phyloP scores from a whole-genome alignment of 1,140 invertebrate genomes.

The Drosophila malerkotliana region DNA sequence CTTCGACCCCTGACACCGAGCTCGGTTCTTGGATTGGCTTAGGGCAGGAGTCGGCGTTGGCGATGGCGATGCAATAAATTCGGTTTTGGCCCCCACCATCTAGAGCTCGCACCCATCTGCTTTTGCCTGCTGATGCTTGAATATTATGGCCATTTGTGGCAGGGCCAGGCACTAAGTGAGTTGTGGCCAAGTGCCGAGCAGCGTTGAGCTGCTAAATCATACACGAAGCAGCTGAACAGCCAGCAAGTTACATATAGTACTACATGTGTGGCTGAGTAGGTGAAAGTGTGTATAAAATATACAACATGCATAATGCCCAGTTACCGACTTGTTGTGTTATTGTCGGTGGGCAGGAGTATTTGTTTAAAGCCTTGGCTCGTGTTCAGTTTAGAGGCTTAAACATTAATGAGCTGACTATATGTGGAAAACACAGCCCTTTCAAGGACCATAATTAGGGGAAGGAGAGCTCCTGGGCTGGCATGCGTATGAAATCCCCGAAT shows the following conservation, averaged over 20 bases:
- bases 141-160: constrained; percentile 71
- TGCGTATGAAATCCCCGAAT: constrained; percentile 16
- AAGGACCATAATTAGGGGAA: constrained; percentile 5
- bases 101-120: neutral
- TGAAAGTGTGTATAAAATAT: constrained; percentile 13
- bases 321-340: neutral
- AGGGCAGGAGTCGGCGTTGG: neutral
- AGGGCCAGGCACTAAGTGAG: constrained; percentile 67
- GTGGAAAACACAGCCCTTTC: neutral
- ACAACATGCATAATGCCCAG: constrained; percentile 22
- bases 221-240: constrained; percentile 39
- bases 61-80: constrained; percentile 59
- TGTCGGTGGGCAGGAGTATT: constrained; percentile 1
- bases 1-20: constrained; percentile 30
- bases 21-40: constrained; percentile 1
- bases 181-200: constrained; percentile 71
- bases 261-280: constrained; percentile 24
- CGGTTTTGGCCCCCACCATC: constrained; percentile 13
- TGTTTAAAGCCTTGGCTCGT: constrained; percentile 10
- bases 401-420: constrained; percentile 25
- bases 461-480: neutral
- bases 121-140: constrained; percentile 30
- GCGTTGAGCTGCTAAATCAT: constrained; percentile 69
- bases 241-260: constrained; percentile 6
- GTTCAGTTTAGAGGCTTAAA: constrained; percentile 9